Evolutionary conservation across 2,888 invertebrate genomes (phyloP), one percentile per base, ranked within the genome.

Genomic region (Drosophila koepferae): DNA sequence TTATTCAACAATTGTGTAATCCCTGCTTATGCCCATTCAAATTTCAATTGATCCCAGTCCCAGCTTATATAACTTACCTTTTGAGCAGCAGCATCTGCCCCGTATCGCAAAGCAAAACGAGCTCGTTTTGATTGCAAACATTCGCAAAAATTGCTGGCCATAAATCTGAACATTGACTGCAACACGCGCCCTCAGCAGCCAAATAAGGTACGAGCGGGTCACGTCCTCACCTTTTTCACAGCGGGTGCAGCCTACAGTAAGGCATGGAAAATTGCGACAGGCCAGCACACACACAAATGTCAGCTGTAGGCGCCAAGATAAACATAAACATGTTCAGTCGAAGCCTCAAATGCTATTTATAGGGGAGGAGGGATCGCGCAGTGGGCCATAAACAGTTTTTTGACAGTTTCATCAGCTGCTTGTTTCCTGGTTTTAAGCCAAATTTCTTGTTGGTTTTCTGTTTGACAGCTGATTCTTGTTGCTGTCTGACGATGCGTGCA

Each of bases 231-330:
- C 63, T 65, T 62, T 65, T 31, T 31, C 76, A 62, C 78, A 66
- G 75, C 77, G 44, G 61, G 62, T 64, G 71, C 61, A 74, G 59
- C 54, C 34, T 31, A 70, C 72, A 66, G 70, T 61, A 62, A 36
- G 67, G 69, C 87, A 74, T 73, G 74, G 56, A 63, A 81, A 66
- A 81, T 75, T 77, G 85, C 82, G 44, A 70, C 78, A 74, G 65
- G 49, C 58, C 49, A 49, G 8, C 14, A 16, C 38, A 6, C 23
- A 28, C 46, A 28, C 23, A 48, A 66, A 66, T 62, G 67, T 36
- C 51, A 55, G 66, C 49, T 58, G 63, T 41, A 64, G 81, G 73
- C 73, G 75, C 71, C 67, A 34, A 38, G 38, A 40, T 48, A 55
- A 74, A 79, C 60, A 73, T 78, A 70, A 67, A 49, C 55, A 59